Conservation (phyloP, 2,888 invertebrate genomes). For the Sinelater perroti region DNA sequence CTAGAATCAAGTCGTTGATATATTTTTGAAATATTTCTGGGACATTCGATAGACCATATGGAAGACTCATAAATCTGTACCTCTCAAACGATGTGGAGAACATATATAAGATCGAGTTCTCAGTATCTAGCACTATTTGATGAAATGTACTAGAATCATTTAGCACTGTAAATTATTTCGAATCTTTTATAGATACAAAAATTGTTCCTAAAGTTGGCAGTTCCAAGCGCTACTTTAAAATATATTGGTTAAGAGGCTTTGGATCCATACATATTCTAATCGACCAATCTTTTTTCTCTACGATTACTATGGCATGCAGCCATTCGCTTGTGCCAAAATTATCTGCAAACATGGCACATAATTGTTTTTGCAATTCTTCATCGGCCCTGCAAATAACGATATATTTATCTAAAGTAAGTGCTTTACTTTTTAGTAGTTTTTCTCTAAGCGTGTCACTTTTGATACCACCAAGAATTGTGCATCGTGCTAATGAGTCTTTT, state of each 20-base stretch:
- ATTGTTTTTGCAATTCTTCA: neutral
- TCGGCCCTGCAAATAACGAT: neutral
- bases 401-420: neutral
- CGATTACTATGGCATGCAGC: neutral
- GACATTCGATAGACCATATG: slow-evolving; percentile 43
- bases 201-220: slow-evolving; percentile 18
- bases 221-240: slow-evolving; percentile 25
- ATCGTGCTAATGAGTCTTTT: neutral
- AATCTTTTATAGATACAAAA: slow-evolving; percentile 1
- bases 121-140: slow-evolving; percentile 39
- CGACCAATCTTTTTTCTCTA: slow-evolving; percentile 3
- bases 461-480: neutral
- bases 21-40: slow-evolving; percentile 46
- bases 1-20: slow-evolving; percentile 43
- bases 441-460: neutral
- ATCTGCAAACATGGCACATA: no score
- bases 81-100: slow-evolving; percentile 44
- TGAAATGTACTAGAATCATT: slow-evolving; percentile 44
- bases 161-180: slow-evolving; percentile 32
- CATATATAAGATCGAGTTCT: slow-evolving; percentile 40
- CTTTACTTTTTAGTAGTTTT: neutral
- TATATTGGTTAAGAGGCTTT: slow-evolving; percentile 37
- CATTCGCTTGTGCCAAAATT: no score
- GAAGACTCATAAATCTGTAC: slow-evolving; percentile 42
- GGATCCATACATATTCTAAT: slow-evolving; percentile 43